Evolutionary conservation across 2,888 invertebrate genomes (phyloP).

Genomic region (Ethmia dodecea): DNA sequence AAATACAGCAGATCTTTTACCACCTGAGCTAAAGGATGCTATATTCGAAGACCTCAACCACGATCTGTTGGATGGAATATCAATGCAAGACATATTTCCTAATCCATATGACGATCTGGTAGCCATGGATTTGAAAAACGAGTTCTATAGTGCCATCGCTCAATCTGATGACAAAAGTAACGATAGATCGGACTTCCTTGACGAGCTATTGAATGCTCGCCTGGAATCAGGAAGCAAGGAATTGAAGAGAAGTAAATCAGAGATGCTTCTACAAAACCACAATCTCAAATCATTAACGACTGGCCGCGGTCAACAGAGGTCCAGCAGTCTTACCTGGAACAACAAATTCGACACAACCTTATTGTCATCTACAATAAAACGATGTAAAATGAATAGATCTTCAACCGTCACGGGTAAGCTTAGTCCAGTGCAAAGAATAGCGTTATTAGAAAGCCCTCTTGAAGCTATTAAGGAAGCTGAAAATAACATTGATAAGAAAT

Average conservation of each 20-base stretch:
- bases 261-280: slow-evolving; percentile 74
- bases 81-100: slow-evolving; percentile 90
- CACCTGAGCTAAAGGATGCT: slow-evolving; percentile 92
- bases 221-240: slow-evolving; percentile 73
- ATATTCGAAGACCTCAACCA: slow-evolving; percentile 91
- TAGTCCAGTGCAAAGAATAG: slow-evolving; percentile 55
- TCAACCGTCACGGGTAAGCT: slow-evolving; percentile 63
- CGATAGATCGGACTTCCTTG: slow-evolving; percentile 72
- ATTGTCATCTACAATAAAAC: slow-evolving; percentile 79
- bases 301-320: slow-evolving; percentile 79
- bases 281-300: slow-evolving; percentile 67
- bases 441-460: slow-evolving; percentile 43
- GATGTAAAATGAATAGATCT: slow-evolving; percentile 79
- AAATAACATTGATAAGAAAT: slow-evolving; percentile 46
- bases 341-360: slow-evolving; percentile 82
- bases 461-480: slow-evolving; percentile 58
- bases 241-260: slow-evolving; percentile 81
- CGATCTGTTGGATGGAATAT: slow-evolving; percentile 89
- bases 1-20: slow-evolving; percentile 86
- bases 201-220: slow-evolving; percentile 73
- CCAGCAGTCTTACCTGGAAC: slow-evolving; percentile 83
- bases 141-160: slow-evolving; percentile 69
- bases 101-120: slow-evolving; percentile 83
- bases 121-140: slow-evolving; percentile 80
- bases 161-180: slow-evolving; percentile 63